Evolutionary conservation across 2,113 vertebrate species (phyloP), one percentile per base, ranked within the genome.

Genomic region (Porphyrio hochstetteri): DNA sequence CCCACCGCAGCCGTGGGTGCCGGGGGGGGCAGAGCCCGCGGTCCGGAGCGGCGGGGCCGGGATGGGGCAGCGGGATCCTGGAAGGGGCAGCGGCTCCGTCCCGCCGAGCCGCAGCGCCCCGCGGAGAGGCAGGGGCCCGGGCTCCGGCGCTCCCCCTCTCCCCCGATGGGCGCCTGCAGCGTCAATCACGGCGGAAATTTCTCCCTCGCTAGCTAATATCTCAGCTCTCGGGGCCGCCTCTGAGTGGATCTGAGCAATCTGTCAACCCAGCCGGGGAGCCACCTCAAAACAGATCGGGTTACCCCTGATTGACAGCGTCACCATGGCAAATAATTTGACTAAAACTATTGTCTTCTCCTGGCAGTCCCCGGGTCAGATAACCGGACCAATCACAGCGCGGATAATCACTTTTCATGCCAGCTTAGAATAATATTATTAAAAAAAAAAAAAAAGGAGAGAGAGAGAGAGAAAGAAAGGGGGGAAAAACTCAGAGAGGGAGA

Each of bases 271-370:
- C 98, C 97, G 97, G 98, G 98, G 98, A 99, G 98, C 98, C 98
- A 98, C 98, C 98, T 98, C 98, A 98, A 98, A 98, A 98, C 98
- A 95, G 98, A 98, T 99, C 99, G 84, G 98, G 99, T 99, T 99
- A 98, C 99, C 98, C 92, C 97, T 99, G 99, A 99, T 97, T 99
- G 99, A 99, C 99, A 99, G 99, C 98, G 99, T 99, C 98, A 98
- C 99, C 99, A 99, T 99, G 99, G 99, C 98, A 98, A 99, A 99
- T 99, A 99, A 99, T 99, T 99, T 99, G 99, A 98, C 99, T 99
- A 98, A 98, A 98, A 99, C 99, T 99, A 99, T 99, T 99, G 99
- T 99, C 98, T 99, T 99, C 98, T 99, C 98, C 98, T 98, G 98
- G 97, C 99, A 98, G 98, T 99, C 98, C 99, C 98, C 97, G 99